These are phyloP conservation scores for Podarcis raffonei DNA, from an alignment of 2,113 vertebrate genomes.

Conservation along the genomic window DNA sequence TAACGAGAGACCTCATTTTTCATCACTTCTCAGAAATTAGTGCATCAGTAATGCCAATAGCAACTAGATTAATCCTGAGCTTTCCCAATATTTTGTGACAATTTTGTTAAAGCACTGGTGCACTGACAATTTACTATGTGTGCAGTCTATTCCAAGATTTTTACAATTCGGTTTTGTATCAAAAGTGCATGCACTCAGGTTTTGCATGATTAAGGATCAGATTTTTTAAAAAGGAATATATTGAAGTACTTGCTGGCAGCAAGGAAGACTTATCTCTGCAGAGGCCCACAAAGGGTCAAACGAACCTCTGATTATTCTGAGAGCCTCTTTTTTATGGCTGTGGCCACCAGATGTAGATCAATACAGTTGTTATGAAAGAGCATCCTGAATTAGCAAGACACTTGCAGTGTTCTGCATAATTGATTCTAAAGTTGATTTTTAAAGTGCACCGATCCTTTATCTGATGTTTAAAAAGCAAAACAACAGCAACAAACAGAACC, in stretches of 20 bases:
- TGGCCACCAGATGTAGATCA: constrained; percentile 31
- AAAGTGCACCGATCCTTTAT: constrained; percentile 42
- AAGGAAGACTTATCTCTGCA: constrained; percentile 23
- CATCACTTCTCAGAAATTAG: constrained; percentile 38
- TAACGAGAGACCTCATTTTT: constrained; percentile 47
- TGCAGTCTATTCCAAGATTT: constrained; percentile 8
- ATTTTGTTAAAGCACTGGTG: neutral
- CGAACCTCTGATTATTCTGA: constrained; percentile 27
- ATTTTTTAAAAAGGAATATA: neutral
- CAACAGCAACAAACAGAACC: neutral
- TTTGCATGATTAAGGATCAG: constrained; percentile 16
- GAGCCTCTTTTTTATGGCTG: constrained; percentile 44
- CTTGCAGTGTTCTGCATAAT: constrained; percentile 58
- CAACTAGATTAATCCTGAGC: constrained; percentile 19
- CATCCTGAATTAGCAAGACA: constrained; percentile 49
- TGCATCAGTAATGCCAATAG: neutral
- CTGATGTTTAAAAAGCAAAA: constrained; percentile 30
- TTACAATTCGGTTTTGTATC: neutral
- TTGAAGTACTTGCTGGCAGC: neutral
- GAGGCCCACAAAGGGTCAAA: constrained; percentile 46
- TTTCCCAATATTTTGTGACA: neutral
- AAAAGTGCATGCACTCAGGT: neutral
- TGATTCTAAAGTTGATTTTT: constrained; percentile 66
- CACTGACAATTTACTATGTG: neutral
- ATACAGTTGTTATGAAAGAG: constrained; percentile 53